Conservation (phyloP, 2,797 vertebrate species). For the Lacerta agilis region DNA sequence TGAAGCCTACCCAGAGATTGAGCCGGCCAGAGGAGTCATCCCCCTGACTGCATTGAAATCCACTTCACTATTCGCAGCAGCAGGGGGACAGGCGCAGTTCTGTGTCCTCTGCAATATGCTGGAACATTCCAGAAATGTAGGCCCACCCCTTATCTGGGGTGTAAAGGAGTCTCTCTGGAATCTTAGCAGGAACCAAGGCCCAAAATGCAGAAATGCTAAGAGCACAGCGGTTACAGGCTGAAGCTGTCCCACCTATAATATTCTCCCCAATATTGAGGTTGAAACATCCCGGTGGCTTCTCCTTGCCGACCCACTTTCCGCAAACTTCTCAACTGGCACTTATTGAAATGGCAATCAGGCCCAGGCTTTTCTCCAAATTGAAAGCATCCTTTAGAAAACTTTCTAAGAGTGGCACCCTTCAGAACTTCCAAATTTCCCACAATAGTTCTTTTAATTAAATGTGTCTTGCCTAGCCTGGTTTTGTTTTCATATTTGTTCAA, state of each 20-base stretch:
- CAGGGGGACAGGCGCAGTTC: not conserved
- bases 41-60: not conserved
- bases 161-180: not conserved
- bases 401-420: not conserved
- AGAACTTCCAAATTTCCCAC: not conserved
- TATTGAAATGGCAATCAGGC: not conserved
- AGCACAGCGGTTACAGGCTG: not conserved
- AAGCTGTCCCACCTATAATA: not conserved
- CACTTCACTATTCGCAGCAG: not conserved
- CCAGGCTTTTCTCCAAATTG: not conserved
- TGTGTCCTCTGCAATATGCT: not conserved
- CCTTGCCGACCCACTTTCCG: not conserved
- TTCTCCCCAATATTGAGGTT: no score
- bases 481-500: not conserved
- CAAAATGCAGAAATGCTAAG: not conserved
- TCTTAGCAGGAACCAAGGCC: not conserved
- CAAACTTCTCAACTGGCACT: not conserved
- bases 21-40: not conserved
- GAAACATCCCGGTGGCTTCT: not conserved
- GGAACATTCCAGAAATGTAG: conserved; percentile 17
- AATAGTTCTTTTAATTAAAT: not conserved
- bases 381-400: not conserved
- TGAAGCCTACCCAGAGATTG: not conserved
- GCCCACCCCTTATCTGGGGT: not conserved
- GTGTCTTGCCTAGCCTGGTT: not conserved